A percentile compares a stretch with the other conserved stretches of the same genome.
phyloP scores from a whole-genome alignment of 1,140 invertebrate species.

The Diploscapter pachys region DNA sequence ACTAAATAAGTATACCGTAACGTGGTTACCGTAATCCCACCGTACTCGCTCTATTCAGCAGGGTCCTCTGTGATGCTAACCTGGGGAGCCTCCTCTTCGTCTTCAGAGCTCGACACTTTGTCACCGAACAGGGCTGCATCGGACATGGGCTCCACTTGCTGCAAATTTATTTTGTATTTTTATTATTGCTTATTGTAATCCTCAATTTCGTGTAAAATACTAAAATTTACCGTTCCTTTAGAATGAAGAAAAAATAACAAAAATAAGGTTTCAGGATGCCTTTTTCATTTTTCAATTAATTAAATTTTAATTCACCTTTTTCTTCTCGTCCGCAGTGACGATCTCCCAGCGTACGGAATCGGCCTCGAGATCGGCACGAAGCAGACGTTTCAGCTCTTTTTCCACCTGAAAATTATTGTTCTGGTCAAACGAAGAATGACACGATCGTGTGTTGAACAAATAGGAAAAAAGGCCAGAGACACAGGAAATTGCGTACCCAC shows the following conservation, averaged over 20 bases:
- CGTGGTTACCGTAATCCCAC: too few species aligned
- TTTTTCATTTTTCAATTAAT: background rate
- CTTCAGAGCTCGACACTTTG: conserved; percentile 13
- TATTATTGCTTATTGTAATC: background rate
- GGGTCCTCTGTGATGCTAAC: too few species aligned
- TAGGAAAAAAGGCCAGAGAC: too few species aligned
- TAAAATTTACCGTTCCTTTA: background rate
- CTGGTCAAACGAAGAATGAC: background rate
- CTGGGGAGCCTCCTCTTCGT: conserved; percentile 13
- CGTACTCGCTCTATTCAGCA: too few species aligned
- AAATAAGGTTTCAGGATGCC: background rate
- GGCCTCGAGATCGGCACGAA: conserved; percentile 53
- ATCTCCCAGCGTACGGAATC: conserved; percentile 50
- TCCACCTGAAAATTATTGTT: conserved; percentile 33
- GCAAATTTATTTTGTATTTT: background rate
- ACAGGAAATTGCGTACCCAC: too few species aligned
- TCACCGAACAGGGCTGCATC: conserved; percentile 10
- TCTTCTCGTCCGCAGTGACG: conserved; percentile 42
- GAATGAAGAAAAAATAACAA: background rate
- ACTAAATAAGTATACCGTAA: too few species aligned
- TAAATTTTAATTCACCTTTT: conserved; percentile 62
- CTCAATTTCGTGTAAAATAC: background rate
- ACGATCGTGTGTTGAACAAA: background rate
- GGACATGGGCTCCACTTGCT: background rate
- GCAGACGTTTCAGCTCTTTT: conserved; percentile 50